phyloP scores from a whole-genome alignment of 2,797 vertebrate genomes.

The Acipenser transmontanus region DNA sequence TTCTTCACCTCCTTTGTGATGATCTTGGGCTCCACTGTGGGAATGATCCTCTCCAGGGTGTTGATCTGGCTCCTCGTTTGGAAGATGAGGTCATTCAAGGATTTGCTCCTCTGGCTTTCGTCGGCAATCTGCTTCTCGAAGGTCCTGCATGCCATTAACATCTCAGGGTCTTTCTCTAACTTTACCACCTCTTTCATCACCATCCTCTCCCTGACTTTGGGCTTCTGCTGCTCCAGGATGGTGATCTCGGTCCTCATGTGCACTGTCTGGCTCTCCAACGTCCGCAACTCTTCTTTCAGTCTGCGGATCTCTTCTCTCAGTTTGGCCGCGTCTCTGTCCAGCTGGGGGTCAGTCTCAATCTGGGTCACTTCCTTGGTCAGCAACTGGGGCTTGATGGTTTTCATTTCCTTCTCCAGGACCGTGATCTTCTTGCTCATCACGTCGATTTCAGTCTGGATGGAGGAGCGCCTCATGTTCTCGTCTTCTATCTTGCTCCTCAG shows the following conservation, averaged over 20 bases:
- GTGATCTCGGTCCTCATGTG: slow-evolving; percentile 70
- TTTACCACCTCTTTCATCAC: slow-evolving; percentile 86
- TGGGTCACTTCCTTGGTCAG: slow-evolving; percentile 91
- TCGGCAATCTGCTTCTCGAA: slow-evolving; percentile 72
- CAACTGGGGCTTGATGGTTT: slow-evolving; percentile 62
- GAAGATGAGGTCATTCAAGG: slow-evolving; percentile 61
- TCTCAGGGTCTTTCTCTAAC: slow-evolving; percentile 79
- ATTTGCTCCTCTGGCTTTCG: slow-evolving; percentile 58
- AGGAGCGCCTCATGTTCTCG: slow-evolving; percentile 55
- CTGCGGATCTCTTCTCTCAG: slow-evolving; percentile 65
- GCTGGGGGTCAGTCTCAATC: slow-evolving; percentile 81
- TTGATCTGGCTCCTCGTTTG: slow-evolving; percentile 70
- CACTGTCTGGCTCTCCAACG: slow-evolving; percentile 52
- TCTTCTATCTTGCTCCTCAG: slow-evolving; percentile 59
- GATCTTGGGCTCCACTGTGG: slow-evolving; percentile 76
- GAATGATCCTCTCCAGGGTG: slow-evolving; percentile 76
- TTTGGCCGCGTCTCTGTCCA: slow-evolving; percentile 70
- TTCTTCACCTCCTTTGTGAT: slow-evolving; percentile 87
- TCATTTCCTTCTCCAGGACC: slow-evolving; percentile 59
- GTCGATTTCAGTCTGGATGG: slow-evolving; percentile 66
- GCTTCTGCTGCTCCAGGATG: slow-evolving; percentile 74
- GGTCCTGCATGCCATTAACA: slow-evolving; percentile 65
- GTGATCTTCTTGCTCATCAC: slow-evolving; percentile 54
- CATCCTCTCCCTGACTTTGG: slow-evolving; percentile 74
- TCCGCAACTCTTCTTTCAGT: slow-evolving; percentile 56